Evolutionary conservation across 35 echinoderm and acorn worm species (phyloP).

Genomic region (Lytechinus variegatus): DNA sequence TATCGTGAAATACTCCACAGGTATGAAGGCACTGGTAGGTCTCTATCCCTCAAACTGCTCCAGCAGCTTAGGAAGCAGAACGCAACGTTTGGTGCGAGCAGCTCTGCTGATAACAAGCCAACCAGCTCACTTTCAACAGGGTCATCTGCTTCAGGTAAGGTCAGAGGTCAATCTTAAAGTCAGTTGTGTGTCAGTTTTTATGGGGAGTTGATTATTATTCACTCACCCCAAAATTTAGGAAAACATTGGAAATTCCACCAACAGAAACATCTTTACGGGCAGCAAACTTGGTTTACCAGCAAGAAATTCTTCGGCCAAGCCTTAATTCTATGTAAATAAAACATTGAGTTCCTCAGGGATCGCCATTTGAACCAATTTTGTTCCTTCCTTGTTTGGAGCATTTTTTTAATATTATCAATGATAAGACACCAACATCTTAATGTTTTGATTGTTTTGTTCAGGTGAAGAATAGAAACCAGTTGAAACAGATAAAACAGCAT

Average conservation of each 20-base stretch:
- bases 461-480: neutral
- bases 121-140: conserved; percentile 55
- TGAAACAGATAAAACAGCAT: neutral
- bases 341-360: neutral
- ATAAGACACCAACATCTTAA: neutral
- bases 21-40: conserved; percentile 95
- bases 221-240: no score
- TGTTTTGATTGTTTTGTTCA: neutral
- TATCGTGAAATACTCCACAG: conserved; percentile 14
- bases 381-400: neutral
- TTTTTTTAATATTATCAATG: neutral
- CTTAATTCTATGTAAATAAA: neutral
- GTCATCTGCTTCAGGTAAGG: conserved; percentile 78
- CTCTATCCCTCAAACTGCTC: conserved; percentile 87
- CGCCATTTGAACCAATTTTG: neutral
- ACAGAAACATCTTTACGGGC: no score
- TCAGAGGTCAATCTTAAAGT: neutral
- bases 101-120: conserved; percentile 42
- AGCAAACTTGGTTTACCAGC: no score
- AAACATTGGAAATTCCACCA: no score
- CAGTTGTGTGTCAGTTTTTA: no score
- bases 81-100: conserved; percentile 69
- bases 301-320: no score
- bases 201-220: no score
- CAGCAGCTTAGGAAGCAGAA: conserved; percentile 95